Conservation (phyloP, 2,113 vertebrate species). For the Dissostichus mawsoni region DNA sequence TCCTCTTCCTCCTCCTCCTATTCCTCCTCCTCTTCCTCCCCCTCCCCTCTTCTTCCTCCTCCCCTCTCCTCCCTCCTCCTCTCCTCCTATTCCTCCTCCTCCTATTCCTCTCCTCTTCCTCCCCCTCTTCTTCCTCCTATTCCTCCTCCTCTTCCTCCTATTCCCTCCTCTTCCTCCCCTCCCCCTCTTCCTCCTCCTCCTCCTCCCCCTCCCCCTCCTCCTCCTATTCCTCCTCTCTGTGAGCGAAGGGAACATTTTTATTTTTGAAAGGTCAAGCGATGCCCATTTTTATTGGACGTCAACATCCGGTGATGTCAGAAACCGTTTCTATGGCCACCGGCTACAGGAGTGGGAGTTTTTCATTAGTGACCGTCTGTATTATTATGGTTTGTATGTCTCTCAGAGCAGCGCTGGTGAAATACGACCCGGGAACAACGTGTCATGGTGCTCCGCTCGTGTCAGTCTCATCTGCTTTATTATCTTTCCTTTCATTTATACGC, state of each 20-base stretch:
- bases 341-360: conserved; percentile 56
- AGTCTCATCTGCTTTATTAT: not conserved
- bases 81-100: too few relatives aligned
- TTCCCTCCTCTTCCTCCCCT: too few relatives aligned
- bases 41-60: too few relatives aligned
- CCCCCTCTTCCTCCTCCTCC: too few relatives aligned
- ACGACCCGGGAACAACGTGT: not conserved
- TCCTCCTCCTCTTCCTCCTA: too few relatives aligned
- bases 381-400: conserved; percentile 35
- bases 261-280: conserved; percentile 66
- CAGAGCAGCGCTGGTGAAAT: conserved; percentile 35
- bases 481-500: not conserved
- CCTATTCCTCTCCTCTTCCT: too few relatives aligned
- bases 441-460: not conserved
- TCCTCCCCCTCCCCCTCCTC: too few relatives aligned
- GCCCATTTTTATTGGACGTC: conserved; percentile 23
- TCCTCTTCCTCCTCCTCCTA: too few relatives aligned
- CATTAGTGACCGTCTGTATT: conserved; percentile 55
- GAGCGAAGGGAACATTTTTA: conserved; percentile 38
- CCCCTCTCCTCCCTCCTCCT: too few relatives aligned
- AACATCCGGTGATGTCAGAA: conserved; percentile 55
- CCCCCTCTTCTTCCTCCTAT: too few relatives aligned
- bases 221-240: not conserved
- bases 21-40: too few relatives aligned
- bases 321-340: conserved; percentile 67